Percentiles rank a stretch among this genome's conserved stretches.
Evolutionary conservation across 2,797 vertebrate species (phyloP).

Genomic region (Pangasius krempfi): DNA sequence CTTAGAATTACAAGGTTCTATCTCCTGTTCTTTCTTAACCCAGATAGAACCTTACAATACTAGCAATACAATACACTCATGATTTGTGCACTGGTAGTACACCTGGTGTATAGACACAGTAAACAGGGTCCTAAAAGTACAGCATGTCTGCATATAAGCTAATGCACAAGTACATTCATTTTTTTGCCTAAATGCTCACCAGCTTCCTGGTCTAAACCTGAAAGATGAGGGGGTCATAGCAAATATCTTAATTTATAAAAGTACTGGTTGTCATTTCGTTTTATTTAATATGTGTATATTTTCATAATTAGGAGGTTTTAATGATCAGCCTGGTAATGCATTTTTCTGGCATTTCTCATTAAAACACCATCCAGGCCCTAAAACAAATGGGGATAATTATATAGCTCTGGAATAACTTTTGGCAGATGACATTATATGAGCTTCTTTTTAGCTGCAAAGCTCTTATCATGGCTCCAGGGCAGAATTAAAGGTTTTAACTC

Average conservation of each 20-base stretch:
- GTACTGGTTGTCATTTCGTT: slow-evolving; percentile 35
- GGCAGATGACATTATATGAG: slow-evolving; percentile 50
- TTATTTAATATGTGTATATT: slow-evolving; percentile 51
- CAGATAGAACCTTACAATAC: background rate
- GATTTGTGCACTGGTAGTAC: background rate
- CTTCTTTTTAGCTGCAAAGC: slow-evolving; percentile 8
- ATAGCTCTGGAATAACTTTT: slow-evolving; percentile 40
- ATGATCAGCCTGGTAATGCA: slow-evolving; percentile 49
- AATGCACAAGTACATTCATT: background rate
- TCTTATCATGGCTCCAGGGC: slow-evolving; percentile 39
- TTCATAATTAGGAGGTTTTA: slow-evolving; percentile 51
- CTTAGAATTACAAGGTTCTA: background rate
- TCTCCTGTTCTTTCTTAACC: background rate
- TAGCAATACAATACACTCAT: background rate
- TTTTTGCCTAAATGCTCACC: background rate
- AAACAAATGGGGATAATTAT: slow-evolving; percentile 53
- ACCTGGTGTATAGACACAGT: background rate
- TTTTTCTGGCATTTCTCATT: slow-evolving; percentile 53
- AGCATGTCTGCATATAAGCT: background rate
- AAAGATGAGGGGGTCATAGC: background rate
- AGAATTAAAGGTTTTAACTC: slow-evolving; percentile 51
- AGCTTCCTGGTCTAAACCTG: slow-evolving; percentile 14
- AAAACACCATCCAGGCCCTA: slow-evolving; percentile 45
- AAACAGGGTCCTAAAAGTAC: slow-evolving; percentile 1
- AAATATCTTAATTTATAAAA: slow-evolving; percentile 38